Base-by-base conservation (phyloP, 2,888 invertebrate species). In the Helicoverpa assulta region DNA sequence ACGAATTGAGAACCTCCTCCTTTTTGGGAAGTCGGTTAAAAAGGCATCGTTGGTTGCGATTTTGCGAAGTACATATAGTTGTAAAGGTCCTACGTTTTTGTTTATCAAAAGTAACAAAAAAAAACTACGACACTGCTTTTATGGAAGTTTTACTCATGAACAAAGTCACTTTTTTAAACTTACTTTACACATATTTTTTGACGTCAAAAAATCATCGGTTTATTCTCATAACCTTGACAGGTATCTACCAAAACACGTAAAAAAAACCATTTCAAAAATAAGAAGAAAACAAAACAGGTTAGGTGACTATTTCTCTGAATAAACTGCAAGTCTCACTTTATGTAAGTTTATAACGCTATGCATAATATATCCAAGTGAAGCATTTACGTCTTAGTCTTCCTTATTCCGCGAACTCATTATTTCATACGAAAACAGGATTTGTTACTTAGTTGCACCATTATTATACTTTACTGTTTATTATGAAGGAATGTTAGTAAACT, bases 381-480 rank as follows among this genome's bases (percentile, higher is more conserved):
- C 19, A 58, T 76, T 51, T 54, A 50, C 16, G 52, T 50, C 50
- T 12, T 37, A 61, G 16, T 52, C 70, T 77, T 77, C 63, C 78
- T 73, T 60, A 64, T 77, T 78, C 70, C 66, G 66, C 21, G 26
- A 70, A 70, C 54, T 14, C 47, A 57, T 73, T 55, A 73, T 73
- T 68, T 68, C 73, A 16, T 65, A 62, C 8, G 19, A 52, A 57
- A 65, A 61, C 59, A 56, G 21, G 50, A 53, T 65, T 52, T 33
- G 37, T 55, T 65, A 59, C 43, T 58, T 61, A 57, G 53, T 53
- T 19, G 51, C 8, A 55, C 21, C 58, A 58, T 54, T 64, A 14
- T 63, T n/a, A 58, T 40, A 54, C 21, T 21, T 16, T 47, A 18
- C 10, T 37, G 14, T 50, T 60, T 57, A 0, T 16, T 21, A 16